Evolutionary conservation across 2,113 vertebrate genomes (phyloP).

Genomic region (Rhynchopsitta pachyrhyncha): DNA sequence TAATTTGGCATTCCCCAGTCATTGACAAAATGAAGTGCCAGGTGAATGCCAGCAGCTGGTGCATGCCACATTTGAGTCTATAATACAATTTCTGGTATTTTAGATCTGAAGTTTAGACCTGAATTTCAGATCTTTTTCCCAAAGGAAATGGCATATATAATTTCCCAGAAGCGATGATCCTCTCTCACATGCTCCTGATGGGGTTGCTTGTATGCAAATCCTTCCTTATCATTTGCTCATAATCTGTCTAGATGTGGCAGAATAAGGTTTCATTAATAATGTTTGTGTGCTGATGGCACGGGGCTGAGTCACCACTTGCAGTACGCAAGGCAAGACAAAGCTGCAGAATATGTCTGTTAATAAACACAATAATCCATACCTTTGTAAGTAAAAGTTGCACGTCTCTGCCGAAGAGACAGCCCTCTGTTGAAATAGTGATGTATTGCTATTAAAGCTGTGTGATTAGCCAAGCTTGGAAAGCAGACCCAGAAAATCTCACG

Average conservation of each 20-base stretch:
- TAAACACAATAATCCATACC: slow-evolving; percentile 20
- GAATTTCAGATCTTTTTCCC: neutral
- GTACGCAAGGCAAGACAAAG: slow-evolving; percentile 15
- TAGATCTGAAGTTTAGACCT: neutral
- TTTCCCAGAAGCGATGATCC: neutral
- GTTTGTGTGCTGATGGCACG: neutral
- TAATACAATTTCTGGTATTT: neutral
- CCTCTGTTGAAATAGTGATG: slow-evolving; percentile 40
- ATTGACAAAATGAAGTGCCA: neutral
- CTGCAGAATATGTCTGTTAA: slow-evolving; percentile 23
- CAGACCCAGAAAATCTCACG: slow-evolving; percentile 37
- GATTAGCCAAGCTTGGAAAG: slow-evolving; percentile 44
- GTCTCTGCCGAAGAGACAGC: neutral
- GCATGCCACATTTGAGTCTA: neutral
- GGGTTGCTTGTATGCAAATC: slow-evolving; percentile 13
- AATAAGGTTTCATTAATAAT: slow-evolving; percentile 41
- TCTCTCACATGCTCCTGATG: neutral
- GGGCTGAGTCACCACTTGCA: neutral
- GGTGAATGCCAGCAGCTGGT: neutral
- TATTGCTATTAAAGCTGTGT: slow-evolving; percentile 44
- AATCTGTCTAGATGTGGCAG: slow-evolving; percentile 49
- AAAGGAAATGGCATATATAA: neutral
- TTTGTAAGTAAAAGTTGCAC: slow-evolving; percentile 18
- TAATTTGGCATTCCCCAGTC: neutral
- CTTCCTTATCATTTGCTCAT: neutral